Evolutionary conservation across 2,113 vertebrate genomes (phyloP).

Genomic region (Zapornia atra): DNA sequence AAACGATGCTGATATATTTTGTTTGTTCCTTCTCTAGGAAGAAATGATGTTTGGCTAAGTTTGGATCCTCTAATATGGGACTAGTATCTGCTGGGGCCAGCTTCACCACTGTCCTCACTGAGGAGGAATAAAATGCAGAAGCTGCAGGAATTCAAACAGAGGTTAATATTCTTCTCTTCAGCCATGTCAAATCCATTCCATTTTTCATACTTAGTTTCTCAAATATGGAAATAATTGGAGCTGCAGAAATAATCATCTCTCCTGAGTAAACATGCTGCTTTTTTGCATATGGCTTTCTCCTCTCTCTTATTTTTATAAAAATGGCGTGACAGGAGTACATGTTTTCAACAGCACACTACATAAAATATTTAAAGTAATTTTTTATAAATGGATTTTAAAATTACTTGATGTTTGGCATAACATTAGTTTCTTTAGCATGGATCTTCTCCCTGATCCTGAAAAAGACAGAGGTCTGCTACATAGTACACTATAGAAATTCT

Average conservation of each 20-base stretch:
- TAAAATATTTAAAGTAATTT: background rate
- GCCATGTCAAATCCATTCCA: background rate
- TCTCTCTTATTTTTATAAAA: background rate
- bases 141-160: slow-evolving; percentile 76
- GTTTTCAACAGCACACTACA: background rate
- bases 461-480: background rate
- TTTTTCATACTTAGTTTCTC: slow-evolving; percentile 24
- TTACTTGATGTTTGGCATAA: background rate
- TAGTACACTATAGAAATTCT: background rate
- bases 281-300: background rate
- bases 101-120: slow-evolving; percentile 76
- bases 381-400: background rate
- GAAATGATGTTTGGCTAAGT: slow-evolving; percentile 76
- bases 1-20: background rate
- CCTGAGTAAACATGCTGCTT: background rate
- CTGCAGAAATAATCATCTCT: slow-evolving; percentile 28
- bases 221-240: slow-evolving; percentile 27
- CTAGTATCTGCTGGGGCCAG: slow-evolving; percentile 79
- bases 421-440: background rate
- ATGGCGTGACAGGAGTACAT: background rate
- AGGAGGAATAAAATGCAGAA: background rate
- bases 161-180: slow-evolving; percentile 40
- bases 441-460: background rate
- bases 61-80: slow-evolving; percentile 78
- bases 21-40: slow-evolving; percentile 52